Percentiles rank a stretch among this genome's conserved stretches.
Evolutionary conservation across 2,888 invertebrate genomes (phyloP).

Genomic region (Gymnosoma rotundatum): DNA sequence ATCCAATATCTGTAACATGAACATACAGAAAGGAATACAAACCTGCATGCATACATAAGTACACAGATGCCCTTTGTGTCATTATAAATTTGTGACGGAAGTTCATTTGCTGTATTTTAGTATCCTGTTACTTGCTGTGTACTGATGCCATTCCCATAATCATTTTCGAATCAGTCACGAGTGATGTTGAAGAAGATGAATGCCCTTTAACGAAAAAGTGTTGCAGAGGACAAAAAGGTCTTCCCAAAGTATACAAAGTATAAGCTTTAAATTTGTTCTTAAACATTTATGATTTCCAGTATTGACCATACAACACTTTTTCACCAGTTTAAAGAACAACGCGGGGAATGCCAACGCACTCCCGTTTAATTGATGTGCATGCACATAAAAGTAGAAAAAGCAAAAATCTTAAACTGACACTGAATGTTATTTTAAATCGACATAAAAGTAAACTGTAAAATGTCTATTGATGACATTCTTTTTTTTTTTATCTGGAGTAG

Average conservation of each 20-base stretch:
- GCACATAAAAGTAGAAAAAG: slow-evolving; percentile 4
- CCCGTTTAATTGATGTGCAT: slow-evolving; percentile 25
- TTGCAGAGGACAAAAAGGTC: slow-evolving; percentile 4
- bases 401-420: slow-evolving; percentile 2
- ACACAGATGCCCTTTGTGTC: slow-evolving; percentile 26
- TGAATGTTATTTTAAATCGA: slow-evolving; percentile 61
- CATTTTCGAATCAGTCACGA: slow-evolving; percentile 45
- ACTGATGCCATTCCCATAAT: slow-evolving; percentile 21
- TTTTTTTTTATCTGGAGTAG: background rate
- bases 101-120: slow-evolving; percentile 66
- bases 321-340: background rate
- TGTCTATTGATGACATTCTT: slow-evolving; percentile 60
- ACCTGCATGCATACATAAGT: background rate
- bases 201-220: slow-evolving; percentile 55
- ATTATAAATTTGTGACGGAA: slow-evolving; percentile 59
- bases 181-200: slow-evolving; percentile 63
- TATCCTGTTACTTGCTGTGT: slow-evolving; percentile 57
- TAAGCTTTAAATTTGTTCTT: too few species aligned
- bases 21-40: background rate
- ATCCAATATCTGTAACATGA: background rate
- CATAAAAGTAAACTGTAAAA: slow-evolving; percentile 46
- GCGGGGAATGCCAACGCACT: background rate
- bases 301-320: background rate
- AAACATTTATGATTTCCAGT: too few species aligned
- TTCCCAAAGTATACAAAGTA: background rate